phyloP scores from a whole-genome alignment of 2,797 vertebrate species.

The Smutsia gigantea region DNA sequence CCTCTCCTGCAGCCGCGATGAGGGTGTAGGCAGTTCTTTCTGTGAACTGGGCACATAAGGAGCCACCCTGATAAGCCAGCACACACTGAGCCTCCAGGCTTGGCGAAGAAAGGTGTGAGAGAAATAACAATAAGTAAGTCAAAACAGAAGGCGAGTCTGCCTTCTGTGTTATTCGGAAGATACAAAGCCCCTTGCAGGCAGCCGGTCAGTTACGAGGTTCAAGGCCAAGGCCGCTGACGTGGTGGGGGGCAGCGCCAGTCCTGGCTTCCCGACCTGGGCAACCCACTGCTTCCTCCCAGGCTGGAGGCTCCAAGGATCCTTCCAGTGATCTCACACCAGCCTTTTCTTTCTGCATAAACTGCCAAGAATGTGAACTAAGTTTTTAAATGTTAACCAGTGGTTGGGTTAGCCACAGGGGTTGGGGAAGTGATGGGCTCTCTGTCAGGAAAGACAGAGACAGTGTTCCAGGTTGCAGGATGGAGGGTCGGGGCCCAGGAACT shows the following conservation, averaged over 20 bases:
- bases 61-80: background rate
- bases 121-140: background rate
- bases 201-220: background rate
- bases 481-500: background rate
- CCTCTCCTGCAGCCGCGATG: background rate
- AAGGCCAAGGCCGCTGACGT: fast-evolving
- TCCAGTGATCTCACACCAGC: background rate
- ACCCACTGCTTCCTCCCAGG: background rate
- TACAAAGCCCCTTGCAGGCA: background rate
- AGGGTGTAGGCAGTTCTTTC: background rate
- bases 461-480: background rate
- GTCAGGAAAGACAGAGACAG: background rate
- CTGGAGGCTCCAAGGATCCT: background rate
- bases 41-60: background rate
- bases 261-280: background rate
- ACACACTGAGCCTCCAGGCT: background rate
- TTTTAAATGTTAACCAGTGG: background rate
- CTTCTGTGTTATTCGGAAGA: background rate
- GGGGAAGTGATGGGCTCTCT: background rate
- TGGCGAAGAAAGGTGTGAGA: background rate
- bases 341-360: background rate
- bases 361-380: background rate
- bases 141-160: background rate
- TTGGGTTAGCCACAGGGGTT: background rate
- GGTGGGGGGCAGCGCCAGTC: fast-evolving